Evolutionary conservation across 2,113 vertebrate species (phyloP).

Genomic region (Rhadina sibilatrix): DNA sequence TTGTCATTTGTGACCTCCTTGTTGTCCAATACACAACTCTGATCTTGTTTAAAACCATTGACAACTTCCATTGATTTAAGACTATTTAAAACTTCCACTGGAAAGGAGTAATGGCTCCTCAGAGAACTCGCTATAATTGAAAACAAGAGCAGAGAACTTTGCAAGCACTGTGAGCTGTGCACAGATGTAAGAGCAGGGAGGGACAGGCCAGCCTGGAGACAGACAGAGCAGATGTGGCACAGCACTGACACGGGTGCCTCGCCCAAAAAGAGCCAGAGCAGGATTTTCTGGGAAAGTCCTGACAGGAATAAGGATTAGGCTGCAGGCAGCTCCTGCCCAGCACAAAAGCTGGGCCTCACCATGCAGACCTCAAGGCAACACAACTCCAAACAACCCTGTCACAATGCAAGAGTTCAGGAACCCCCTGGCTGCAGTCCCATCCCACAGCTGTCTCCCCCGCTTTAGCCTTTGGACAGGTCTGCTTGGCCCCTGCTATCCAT

Average conservation of each 20-base stretch:
- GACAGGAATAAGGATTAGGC: neutral
- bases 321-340: neutral
- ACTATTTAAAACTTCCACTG: neutral
- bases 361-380: neutral
- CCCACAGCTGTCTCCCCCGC: neutral
- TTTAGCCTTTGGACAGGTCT: neutral
- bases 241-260: rapidly evolving
- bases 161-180: neutral
- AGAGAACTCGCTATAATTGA: neutral
- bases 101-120: neutral
- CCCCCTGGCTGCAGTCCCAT: neutral
- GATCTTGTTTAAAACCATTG: neutral
- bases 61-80: neutral
- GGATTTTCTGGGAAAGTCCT: neutral
- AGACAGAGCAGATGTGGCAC: neutral
- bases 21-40: neutral
- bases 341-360: neutral
- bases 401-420: neutral
- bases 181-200: neutral
- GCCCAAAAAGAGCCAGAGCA: neutral
- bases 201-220: neutral
- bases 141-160: neutral
- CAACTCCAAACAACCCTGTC: neutral
- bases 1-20: neutral
- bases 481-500: neutral